Evolutionary conservation across 1,140 invertebrate species (phyloP), one percentile per base, ranked within the genome.

Genomic region (Trichomalopsis sarcophagae): DNA sequence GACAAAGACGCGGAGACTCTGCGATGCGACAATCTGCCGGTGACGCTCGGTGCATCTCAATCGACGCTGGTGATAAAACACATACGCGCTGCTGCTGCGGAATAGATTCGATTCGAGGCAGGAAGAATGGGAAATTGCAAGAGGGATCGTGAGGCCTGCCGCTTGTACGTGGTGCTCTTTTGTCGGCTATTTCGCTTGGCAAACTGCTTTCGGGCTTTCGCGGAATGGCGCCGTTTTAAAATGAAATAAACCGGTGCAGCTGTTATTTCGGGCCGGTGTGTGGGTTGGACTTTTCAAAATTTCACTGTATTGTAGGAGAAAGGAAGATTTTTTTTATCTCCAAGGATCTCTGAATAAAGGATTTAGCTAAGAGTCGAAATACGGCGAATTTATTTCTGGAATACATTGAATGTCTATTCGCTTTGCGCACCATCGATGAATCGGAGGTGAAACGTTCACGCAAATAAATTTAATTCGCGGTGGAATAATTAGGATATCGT

Each of bases 41-140:
- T 33, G 36, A 27, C 73, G 73, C 36, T 21, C 21, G 73, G 11
- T 44, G 73, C 73, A 75, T 75, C 73, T 75, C 73, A 75, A 75
- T 75, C 73, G 36, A 44, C 27, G 3, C 36, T 33, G 36, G 73
- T 33, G 73, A 75, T 75, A 75, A 75, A 75, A 75, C 33, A 75
- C 73, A 75, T 17, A 75, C 73, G 68, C 73, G 71, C 23, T 36
- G 71, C 71, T 36, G 21, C 55, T 33, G 33, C 17, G 36, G 73
- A 75, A 75, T 75, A 75, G 73, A 75, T 75, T 75, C 73, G 73
- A 75, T 75, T 75, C 73, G 73, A 27, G 10, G 23, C 69, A 33
- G 33, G 73, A 75, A 75, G 73, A 75, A 75, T 75, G 17, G 73
- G 73, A 75, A 75, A 75, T 75, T 75, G 73, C 36, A 21, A 75